phyloP scores from a whole-genome alignment of 2,113 vertebrate genomes.

The Phycodurus eques region DNA sequence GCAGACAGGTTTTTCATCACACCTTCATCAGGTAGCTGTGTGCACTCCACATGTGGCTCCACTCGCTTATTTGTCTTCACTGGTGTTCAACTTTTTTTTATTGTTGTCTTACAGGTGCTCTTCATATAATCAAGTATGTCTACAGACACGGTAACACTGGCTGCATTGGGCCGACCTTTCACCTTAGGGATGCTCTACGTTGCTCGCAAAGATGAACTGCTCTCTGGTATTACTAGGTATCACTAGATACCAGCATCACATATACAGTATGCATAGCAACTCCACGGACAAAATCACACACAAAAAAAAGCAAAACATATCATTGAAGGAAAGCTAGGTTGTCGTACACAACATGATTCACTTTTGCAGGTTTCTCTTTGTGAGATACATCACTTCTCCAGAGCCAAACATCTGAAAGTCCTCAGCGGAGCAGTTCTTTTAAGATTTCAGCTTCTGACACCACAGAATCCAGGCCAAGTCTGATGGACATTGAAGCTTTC shows the following conservation, averaged over 20 bases:
- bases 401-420: neutral
- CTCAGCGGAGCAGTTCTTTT: neutral
- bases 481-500: neutral
- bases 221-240: neutral
- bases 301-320: no score
- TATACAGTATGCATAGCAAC: no score
- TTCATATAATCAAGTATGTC: neutral
- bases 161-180: neutral
- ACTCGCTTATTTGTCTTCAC: no score
- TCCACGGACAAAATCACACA: no score
- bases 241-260: neutral
- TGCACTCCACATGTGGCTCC: no score
- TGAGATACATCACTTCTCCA: neutral
- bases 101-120: neutral
- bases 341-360: neutral
- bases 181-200: constrained; percentile 1
- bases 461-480: neutral
- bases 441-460: neutral
- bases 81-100: neutral
- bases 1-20: no score
- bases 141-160: neutral
- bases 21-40: neutral
- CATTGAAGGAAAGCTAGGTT: no score
- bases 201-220: neutral
- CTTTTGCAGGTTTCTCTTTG: neutral